A percentile compares a stretch with the other conserved stretches of the same genome.
Conservation (phyloP, 2,113 vertebrate species). For the Melospiza melodia region DNA sequence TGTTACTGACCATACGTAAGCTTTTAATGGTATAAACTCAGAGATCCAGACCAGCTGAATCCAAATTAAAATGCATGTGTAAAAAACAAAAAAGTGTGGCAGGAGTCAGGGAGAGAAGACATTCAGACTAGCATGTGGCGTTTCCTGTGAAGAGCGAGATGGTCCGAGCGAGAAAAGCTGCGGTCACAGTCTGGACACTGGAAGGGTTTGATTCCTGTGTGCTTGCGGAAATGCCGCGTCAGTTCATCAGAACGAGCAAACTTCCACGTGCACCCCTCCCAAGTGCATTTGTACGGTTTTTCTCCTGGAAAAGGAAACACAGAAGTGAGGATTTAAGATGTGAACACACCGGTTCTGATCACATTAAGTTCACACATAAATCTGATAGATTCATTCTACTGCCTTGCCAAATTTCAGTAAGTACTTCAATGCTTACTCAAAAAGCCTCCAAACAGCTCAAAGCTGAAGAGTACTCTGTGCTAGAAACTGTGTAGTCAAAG, state of each 20-base stretch:
- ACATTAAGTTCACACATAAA: not conserved
- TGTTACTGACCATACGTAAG: conserved; percentile 79
- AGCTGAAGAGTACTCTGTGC: not conserved
- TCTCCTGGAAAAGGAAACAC: conserved; percentile 81
- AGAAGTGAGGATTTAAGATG: not conserved
- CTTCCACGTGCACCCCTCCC: conserved; percentile 99
- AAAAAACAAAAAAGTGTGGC: conserved; percentile 23
- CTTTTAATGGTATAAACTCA: conserved; percentile 76
- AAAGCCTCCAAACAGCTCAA: not conserved
- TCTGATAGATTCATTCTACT: not conserved
- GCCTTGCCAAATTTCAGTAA: not conserved
- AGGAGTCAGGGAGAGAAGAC: not conserved
- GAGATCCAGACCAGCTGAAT: conserved; percentile 85
- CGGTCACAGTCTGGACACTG: conserved; percentile 98
- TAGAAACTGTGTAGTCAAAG: not conserved
- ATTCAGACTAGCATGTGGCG: conserved; percentile 92
- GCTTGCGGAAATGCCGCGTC: conserved; percentile 98
- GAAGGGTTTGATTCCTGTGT: conserved; percentile 97
- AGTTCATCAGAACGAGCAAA: conserved; percentile 98
- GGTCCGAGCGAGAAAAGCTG: conserved; percentile 97
- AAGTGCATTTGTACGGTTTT: conserved; percentile 97
- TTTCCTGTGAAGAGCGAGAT: conserved; percentile 96
- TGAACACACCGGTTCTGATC: not conserved
- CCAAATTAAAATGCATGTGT: conserved; percentile 74
- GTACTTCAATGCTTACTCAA: not conserved